Base-by-base conservation (phyloP, 2,888 invertebrate species). In the Eueremaeus valkanovi region DNA sequence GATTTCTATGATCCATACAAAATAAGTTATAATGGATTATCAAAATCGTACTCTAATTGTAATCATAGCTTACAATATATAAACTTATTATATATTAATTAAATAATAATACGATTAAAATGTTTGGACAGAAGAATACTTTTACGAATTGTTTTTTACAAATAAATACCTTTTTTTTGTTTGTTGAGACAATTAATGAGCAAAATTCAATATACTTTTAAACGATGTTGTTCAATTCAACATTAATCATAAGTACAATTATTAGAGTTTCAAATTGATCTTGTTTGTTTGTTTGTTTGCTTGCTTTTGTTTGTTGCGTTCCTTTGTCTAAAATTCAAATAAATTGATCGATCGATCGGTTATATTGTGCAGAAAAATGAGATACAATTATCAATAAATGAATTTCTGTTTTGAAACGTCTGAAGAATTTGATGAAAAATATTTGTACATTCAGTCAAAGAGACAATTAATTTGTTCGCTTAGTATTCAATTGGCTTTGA, bases 61-160 rank as follows among this genome's bases (percentile, higher is more conserved):
- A 45, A 45, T 55, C 24, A 55, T 55, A 6, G 24, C 24, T 55
- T 55, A 55, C 27, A 55, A 55, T 55, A 6, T 55, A 21, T 55
- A n/a, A 21, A 3, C 8, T n/a, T 13, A 18, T 18, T n/a, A 51
- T n/a, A 45, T 45, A 18, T n/a, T 21, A 51, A 11, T 55, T 55
- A 45, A 55, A 24, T 24, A 24, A 27, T 55, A 24, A 55, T 24
- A 27, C 24, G 27, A 27, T 55, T 27, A 51, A 55, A 55, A 24
- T 55, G 24, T 55, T 45, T 55, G 55, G 55, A 55, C 55, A 55
- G 55, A 55, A 55, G 18, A 21, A 45, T 45, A 45, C 45, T 55
- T 55, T n/a, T n/a, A n/a, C n/a, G n/a, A n/a, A 24, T 55, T 55
- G 11, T 55, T 24, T 45, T 45, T 16, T 45, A 45, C 45, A 55